Evolutionary conservation across 2,113 vertebrate species (phyloP).

Genomic region (Caranx ignobilis): DNA sequence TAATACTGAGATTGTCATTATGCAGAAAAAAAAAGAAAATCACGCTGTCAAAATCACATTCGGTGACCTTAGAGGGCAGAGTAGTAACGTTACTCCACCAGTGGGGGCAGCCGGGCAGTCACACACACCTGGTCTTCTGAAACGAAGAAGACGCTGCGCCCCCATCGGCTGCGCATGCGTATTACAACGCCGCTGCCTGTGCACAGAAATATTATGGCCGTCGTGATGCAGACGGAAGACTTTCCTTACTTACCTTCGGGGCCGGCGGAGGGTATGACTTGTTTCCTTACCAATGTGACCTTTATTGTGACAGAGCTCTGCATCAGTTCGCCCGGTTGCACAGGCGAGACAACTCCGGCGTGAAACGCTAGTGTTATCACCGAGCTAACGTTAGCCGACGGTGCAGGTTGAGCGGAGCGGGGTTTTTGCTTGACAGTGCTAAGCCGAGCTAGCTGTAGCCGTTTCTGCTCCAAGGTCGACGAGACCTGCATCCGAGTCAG

Average conservation of each 20-base stretch:
- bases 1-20: too few species aligned
- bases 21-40: too few species aligned
- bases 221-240: conserved; percentile 79
- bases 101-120: too few species aligned
- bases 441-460: conserved; percentile 59
- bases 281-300: neutral
- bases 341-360: rapidly evolving
- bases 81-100: too few species aligned
- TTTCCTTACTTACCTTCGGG: conserved; percentile 82
- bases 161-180: conserved; percentile 59
- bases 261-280: conserved; percentile 76
- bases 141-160: neutral
- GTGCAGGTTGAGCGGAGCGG: neutral
- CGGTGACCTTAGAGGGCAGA: too few species aligned
- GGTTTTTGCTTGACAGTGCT: conserved; percentile 14
- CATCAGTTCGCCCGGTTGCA: neutral
- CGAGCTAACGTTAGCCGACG: conserved; percentile 48
- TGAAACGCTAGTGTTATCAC: neutral
- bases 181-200: conserved; percentile 1
- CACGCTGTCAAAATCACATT: too few species aligned
- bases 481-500: conserved; percentile 45
- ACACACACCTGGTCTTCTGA: too few species aligned
- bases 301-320: rapidly evolving
- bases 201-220: conserved; percentile 78
- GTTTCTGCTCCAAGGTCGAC: conserved; percentile 77